Conservation (phyloP, 2,797 vertebrate species). For the Ptychobarbus kaznakovi region DNA sequence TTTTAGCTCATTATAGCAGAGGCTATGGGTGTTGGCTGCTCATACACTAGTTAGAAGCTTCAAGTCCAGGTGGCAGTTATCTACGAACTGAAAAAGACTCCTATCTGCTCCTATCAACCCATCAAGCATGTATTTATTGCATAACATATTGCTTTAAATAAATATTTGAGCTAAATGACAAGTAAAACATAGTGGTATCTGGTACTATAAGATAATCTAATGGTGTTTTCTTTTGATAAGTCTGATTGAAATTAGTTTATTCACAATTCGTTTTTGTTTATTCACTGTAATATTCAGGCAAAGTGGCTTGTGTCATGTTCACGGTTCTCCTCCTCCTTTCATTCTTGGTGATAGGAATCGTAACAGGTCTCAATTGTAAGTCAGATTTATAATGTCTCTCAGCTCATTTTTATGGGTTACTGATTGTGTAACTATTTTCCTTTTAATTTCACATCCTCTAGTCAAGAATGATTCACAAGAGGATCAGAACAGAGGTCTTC, state of each 20-base stretch:
- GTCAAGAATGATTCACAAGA: constrained; percentile 23
- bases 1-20: background rate
- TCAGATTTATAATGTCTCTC: background rate
- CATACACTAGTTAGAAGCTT: background rate
- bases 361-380: constrained; percentile 42
- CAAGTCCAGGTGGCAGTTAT: background rate
- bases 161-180: background rate
- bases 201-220: background rate
- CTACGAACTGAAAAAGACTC: background rate
- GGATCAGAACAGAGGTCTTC: constrained; percentile 24
- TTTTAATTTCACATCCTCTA: constrained; percentile 9
- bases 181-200: background rate
- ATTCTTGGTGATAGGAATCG: constrained; percentile 47
- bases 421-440: background rate
- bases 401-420: background rate
- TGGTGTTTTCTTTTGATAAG: background rate
- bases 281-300: constrained; percentile 13
- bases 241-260: background rate
- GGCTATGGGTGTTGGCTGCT: constrained; percentile 16
- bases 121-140: background rate
- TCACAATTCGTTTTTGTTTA: background rate
- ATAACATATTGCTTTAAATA: background rate
- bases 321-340: constrained; percentile 38
- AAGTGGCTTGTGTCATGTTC: constrained; percentile 46
- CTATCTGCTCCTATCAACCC: background rate